A percentile compares a stretch with the other conserved stretches of the same genome.
Evolutionary conservation across 2,888 invertebrate genomes (phyloP).

Genomic region (Ochropleura leucogaster): DNA sequence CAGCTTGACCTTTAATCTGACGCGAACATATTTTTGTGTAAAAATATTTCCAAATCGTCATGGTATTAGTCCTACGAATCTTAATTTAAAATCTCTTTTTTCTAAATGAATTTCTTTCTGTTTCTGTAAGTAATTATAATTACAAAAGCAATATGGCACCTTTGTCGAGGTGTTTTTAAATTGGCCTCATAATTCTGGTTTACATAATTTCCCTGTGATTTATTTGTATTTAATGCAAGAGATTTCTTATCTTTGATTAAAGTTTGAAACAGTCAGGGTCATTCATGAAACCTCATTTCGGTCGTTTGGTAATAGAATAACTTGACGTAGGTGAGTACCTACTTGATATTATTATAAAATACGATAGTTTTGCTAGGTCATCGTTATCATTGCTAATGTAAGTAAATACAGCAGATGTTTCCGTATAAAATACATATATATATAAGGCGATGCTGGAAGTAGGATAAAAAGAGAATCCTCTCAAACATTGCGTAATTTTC

Average conservation of each 20-base stretch:
- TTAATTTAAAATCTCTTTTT: constrained; percentile 6
- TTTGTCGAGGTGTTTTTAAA: constrained; percentile 14
- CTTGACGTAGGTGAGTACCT: constrained; percentile 3
- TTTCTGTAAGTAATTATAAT: constrained; percentile 10
- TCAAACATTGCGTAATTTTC: neutral
- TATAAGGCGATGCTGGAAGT: constrained; percentile 4
- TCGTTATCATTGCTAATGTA: constrained; percentile 3
- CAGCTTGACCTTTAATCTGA: neutral
- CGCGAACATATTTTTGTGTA: constrained; percentile 3
- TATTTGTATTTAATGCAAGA: constrained; percentile 25
- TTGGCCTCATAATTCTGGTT: constrained; percentile 5
- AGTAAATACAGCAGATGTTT: neutral
- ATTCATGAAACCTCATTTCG: constrained; percentile 51
- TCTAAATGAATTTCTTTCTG: neutral
- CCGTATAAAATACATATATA: neutral
- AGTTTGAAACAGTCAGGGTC: constrained; percentile 36
- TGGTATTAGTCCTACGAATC: neutral
- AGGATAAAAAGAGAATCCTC: neutral
- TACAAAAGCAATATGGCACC: neutral
- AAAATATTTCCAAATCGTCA: neutral
- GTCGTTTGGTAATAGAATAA: constrained; percentile 49
- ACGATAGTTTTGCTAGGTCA: constrained; percentile 23
- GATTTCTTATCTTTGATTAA: constrained; percentile 12
- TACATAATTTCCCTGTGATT: neutral
- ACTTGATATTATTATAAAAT: constrained; percentile 8